Percentiles rank a stretch among this genome's conserved stretches.
phyloP scores from a whole-genome alignment of 2,797 vertebrate genomes.

The Bufotes viridis region DNA sequence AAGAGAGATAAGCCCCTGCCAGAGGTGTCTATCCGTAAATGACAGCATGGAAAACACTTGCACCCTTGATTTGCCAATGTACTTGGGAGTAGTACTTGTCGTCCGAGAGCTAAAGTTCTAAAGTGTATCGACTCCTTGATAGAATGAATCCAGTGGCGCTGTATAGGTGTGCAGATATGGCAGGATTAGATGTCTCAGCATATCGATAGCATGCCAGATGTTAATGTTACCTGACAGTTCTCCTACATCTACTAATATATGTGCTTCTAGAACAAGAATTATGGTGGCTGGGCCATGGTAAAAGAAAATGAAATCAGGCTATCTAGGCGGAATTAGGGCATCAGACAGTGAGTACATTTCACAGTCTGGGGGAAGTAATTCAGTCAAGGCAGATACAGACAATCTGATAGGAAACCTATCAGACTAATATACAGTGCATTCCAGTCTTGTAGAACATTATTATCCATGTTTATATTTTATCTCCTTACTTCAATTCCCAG shows the following conservation, averaged over 20 bases:
- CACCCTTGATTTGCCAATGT: background rate
- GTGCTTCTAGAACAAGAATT: conserved; percentile 25
- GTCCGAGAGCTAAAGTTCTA: background rate
- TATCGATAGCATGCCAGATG: background rate
- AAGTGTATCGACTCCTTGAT: background rate
- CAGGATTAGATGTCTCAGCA: background rate
- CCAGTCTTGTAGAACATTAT: conserved; percentile 60
- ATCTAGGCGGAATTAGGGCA: conserved; percentile 32
- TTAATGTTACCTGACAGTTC: conserved; percentile 5
- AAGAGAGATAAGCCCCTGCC: no score
- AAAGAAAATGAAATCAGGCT: conserved; percentile 23
- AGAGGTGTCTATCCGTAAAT: no score
- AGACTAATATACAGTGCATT: conserved; percentile 60
- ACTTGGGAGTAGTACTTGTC: background rate
- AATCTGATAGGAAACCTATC: conserved; percentile 59
- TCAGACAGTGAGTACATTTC: conserved; percentile 47
- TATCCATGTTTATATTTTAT: conserved; percentile 57
- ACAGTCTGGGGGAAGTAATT: conserved; percentile 52
- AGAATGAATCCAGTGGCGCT: background rate
- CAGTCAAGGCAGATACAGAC: conserved; percentile 55
- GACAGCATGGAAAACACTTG: background rate
- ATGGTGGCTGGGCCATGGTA: conserved; percentile 11
- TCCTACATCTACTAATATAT: conserved; percentile 19
- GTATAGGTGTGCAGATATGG: background rate
- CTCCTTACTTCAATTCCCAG: conserved; percentile 54